Conservation (phyloP, 1,140 invertebrate species). For the Chrysomallon squamiferum region DNA sequence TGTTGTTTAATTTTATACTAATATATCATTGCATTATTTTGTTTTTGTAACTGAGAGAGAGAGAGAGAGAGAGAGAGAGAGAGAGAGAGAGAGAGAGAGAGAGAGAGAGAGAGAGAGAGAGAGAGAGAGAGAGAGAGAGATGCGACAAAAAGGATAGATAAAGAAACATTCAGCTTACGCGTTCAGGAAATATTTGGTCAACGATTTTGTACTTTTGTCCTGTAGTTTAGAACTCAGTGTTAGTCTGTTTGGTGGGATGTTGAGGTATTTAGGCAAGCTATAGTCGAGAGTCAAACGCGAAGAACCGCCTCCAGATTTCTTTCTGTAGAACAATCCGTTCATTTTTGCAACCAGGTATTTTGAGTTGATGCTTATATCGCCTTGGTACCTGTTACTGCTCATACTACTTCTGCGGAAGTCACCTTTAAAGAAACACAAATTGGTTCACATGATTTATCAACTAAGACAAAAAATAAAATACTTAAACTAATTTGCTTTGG, state of each 20-base stretch:
- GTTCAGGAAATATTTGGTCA: constrained; percentile 26
- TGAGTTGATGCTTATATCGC: background rate
- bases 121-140: no score
- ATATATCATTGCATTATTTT: background rate
- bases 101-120: no score
- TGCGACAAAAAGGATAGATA: no score
- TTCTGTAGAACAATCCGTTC: background rate
- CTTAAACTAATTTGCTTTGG: background rate
- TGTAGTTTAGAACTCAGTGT: constrained; percentile 28
- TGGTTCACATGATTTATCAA: background rate
- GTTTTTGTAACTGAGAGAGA: no score
- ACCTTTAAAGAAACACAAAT: background rate
- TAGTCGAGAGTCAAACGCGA: constrained; percentile 31
- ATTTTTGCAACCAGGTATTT: background rate
- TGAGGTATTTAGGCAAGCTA: constrained; percentile 21
- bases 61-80: no score
- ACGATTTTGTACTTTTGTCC: constrained; percentile 30
- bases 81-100: no score
- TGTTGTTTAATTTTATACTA: background rate
- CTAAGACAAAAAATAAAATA: background rate
- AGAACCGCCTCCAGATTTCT: background rate
- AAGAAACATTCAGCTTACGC: constrained; percentile 31
- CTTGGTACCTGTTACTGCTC: background rate
- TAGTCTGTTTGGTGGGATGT: constrained; percentile 30
- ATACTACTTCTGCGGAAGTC: background rate